Conservation (phyloP, 2,797 vertebrate genomes). For the Ctenosaura bakeri region DNA sequence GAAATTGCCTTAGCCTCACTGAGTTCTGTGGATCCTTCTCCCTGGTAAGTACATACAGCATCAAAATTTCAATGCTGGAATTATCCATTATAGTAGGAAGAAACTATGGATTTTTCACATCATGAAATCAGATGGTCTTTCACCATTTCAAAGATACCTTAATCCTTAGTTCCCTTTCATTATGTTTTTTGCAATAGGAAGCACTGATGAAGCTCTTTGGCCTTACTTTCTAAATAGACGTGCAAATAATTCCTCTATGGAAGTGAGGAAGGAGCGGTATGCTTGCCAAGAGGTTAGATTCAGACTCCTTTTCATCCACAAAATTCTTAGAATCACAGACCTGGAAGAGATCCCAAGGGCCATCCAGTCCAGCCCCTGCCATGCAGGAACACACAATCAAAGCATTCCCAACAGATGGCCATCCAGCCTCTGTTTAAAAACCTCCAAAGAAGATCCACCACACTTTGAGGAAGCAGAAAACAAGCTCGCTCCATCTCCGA, state of each 20-base stretch:
- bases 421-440: too few species aligned
- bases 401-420: too few species aligned
- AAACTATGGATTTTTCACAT: neutral
- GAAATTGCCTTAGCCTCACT: too few species aligned
- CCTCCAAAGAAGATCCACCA: too few species aligned
- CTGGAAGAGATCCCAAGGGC: too few species aligned
- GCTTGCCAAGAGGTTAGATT: neutral
- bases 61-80: neutral
- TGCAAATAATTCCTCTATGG: neutral
- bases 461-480: too few species aligned
- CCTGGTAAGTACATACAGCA: neutral
- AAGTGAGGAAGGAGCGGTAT: neutral
- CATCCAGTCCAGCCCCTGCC: too few species aligned
- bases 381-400: too few species aligned
- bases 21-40: neutral
- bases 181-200: constrained; percentile 38
- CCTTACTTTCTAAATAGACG: neutral
- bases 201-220: too few species aligned
- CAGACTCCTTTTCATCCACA: neutral
- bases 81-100: neutral
- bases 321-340: too few species aligned
- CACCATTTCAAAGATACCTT: constrained; percentile 16
- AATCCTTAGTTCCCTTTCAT: constrained; percentile 32
- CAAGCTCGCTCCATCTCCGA: too few species aligned
- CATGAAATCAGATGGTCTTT: neutral